phyloP scores from a whole-genome alignment of 1,140 invertebrate genomes.

The Drepana arcuata region DNA sequence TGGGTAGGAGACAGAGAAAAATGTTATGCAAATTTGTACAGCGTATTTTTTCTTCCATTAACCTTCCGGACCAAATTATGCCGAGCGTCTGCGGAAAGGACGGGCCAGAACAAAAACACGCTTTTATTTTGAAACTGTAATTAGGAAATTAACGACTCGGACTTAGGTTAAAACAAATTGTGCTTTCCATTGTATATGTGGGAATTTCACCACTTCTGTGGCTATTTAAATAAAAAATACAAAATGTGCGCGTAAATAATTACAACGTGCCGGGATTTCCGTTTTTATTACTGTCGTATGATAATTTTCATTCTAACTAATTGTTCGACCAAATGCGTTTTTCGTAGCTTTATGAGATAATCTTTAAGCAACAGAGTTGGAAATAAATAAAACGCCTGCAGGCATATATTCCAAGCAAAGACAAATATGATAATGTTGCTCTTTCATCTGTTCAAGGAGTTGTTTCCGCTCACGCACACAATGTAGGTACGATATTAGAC shows the following conservation, averaged over 20 bases:
- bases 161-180: slow-evolving; percentile 50
- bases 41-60: slow-evolving; percentile 68
- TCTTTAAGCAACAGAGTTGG: no score
- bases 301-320: no score
- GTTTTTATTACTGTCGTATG: slow-evolving; percentile 8
- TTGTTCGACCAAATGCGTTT: no score
- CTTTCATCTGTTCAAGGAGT: no score
- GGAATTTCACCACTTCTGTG: slow-evolving; percentile 34
- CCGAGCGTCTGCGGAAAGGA: slow-evolving; percentile 28
- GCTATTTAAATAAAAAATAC: slow-evolving; percentile 26
- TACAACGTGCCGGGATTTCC: no score
- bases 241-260: no score
- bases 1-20: slow-evolving; percentile 51
- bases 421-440: no score
- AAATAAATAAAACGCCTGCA: slow-evolving; percentile 4
- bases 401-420: no score
- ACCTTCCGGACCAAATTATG: slow-evolving; percentile 46
- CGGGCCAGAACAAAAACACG: slow-evolving; percentile 45
- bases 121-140: slow-evolving; percentile 62
- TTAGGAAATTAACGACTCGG: slow-evolving; percentile 65
- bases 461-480: no score
- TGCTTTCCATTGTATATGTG: slow-evolving; percentile 37
- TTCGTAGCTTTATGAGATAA: no score
- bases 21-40: slow-evolving; percentile 70
- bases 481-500: no score